Conservation (phyloP, 2,888 invertebrate genomes). For the Penaeus monodon region DNA sequence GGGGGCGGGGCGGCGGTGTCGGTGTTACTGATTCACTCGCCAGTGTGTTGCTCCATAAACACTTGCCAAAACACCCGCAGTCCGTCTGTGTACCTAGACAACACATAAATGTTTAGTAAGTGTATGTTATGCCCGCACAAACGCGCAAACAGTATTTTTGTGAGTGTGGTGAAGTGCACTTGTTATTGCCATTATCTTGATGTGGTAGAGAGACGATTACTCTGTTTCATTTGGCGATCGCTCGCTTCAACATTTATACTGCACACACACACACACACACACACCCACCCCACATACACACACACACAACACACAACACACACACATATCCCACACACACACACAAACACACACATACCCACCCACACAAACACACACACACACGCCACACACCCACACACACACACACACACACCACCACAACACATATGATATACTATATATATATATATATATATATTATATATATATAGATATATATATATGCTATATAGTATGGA, state of each 20-base stretch:
- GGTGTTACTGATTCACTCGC: no score
- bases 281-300: slow-evolving; percentile 5
- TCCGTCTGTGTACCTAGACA: no score
- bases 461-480: neutral
- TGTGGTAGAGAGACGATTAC: no score
- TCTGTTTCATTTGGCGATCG: neutral
- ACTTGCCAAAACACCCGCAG: no score
- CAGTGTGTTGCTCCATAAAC: no score
- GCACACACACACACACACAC: neutral
- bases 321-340: neutral
- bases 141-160: no score
- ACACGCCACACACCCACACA: neutral
- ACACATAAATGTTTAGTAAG: no score
- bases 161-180: no score
- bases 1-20: no score
- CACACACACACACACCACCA: neutral
- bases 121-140: no score
- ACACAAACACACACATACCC: slow-evolving; percentile 29
- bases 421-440: neutral
- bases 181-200: no score
- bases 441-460: slow-evolving; percentile 1
- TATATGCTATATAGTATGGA: no score
- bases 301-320: neutral
- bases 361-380: slow-evolving; percentile 13
- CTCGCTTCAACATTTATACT: neutral